A percentile compares a stretch with the other conserved stretches of the same genome.
Conservation (phyloP, 2,113 vertebrate species). For the Malurus cyaneus region DNA sequence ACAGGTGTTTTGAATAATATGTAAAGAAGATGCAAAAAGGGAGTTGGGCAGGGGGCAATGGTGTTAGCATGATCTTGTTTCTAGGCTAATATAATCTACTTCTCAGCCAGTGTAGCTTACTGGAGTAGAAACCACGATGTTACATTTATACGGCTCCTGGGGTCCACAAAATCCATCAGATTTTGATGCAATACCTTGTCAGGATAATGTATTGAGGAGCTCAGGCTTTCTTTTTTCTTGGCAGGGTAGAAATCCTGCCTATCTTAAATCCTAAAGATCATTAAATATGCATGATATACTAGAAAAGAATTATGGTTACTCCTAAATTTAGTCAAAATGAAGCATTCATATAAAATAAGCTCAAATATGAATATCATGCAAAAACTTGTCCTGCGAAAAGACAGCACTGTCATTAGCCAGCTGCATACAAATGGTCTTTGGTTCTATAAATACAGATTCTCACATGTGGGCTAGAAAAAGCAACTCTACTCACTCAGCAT, state of each 20-base stretch:
- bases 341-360: background rate
- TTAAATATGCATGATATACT: background rate
- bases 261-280: background rate
- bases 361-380: background rate
- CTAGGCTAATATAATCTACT: background rate
- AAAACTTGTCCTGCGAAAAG: background rate
- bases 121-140: background rate
- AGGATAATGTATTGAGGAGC: background rate
- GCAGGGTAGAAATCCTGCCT: background rate
- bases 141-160: background rate
- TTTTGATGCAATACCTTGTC: background rate
- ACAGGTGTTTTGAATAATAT: background rate
- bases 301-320: background rate
- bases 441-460: constrained; percentile 26
- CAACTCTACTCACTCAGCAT: background rate
- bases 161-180: background rate
- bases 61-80: background rate
- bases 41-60: background rate
- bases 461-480: background rate
- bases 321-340: constrained; percentile 25
- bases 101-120: background rate
- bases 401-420: constrained; percentile 38
- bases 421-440: constrained; percentile 4
- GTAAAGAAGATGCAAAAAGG: background rate
- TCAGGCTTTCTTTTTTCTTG: background rate